Conservation (phyloP, 2,113 vertebrate species). For the Ramphastos sulfuratus region DNA sequence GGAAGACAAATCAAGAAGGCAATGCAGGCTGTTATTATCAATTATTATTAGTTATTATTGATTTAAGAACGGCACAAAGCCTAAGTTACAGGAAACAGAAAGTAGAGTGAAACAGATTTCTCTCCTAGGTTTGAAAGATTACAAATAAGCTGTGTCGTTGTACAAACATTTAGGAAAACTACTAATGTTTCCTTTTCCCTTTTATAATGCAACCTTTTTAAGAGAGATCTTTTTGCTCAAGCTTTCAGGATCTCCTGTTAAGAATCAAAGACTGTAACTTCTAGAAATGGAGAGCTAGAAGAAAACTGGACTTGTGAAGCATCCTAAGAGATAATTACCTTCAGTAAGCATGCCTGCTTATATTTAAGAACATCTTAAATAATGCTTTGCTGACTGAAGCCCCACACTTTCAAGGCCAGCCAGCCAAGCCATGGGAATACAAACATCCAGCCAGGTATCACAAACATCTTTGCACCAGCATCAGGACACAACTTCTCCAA, state of each 20-base stretch:
- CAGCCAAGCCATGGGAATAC: neutral
- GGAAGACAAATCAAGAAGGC: neutral
- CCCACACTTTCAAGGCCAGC: neutral
- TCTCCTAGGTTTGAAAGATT: neutral
- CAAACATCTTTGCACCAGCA: neutral
- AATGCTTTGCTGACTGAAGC: neutral
- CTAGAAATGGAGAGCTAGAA: neutral
- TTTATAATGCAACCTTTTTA: neutral
- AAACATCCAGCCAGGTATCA: neutral
- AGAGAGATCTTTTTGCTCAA: neutral
- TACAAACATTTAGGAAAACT: neutral
- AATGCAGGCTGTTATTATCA: neutral
- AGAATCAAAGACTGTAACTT: neutral
- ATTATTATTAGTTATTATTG: neutral
- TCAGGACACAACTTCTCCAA: neutral
- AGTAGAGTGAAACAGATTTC: neutral
- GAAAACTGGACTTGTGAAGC: neutral
- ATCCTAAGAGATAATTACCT: neutral
- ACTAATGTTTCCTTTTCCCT: neutral
- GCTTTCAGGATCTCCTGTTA: neutral
- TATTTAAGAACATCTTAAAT: neutral
- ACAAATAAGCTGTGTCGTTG: neutral
- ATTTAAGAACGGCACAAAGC: neutral
- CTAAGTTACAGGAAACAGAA: neutral
- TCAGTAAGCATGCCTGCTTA: neutral